Base-by-base conservation (phyloP, 2,113 vertebrate genomes). In the Peromyscus leucopus region DNA sequence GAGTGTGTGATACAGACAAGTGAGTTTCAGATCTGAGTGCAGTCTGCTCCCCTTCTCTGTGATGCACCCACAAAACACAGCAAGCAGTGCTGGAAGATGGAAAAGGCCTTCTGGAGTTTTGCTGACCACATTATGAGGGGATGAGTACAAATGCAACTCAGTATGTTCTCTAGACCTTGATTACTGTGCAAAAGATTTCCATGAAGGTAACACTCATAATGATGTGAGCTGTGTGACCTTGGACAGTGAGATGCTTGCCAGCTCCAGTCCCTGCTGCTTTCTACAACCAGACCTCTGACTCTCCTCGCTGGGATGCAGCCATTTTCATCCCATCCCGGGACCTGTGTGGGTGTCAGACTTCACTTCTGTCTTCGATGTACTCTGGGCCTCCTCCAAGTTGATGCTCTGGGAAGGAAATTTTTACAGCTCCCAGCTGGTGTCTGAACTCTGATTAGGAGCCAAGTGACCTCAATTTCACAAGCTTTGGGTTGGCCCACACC, bases 371-470 rank as follows among this genome's bases (percentile, higher is more conserved):
- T 63, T 48, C 21, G 1, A 9, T 4, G 3, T 12, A 69, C 72
- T 92, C 94, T 84, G 89, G 94, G 72, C 16, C 26, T 91, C 86
- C 33, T 80, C 55, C 7, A 0, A 55, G 79, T 48, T 96, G 22
- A 89, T 19, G 61, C 12, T 78, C 89, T 28, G 85, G 36, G 46
- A 90, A 86, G 11, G 24, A 93, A 90, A 76, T 82, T 39, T 72
- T 96, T 28, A 55, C 7, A 80, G 91, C 57, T 98, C 82, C 72
- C 86, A 78, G 96, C 90, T 88, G 19, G 61, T 15, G 21, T 46
- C 85, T 97, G 97, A 96, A 86, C 97, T 95, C 74, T 76, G 97
- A 85, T 84, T 26, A 92, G 96, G 88, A 83, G 89, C 76, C 10
- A 90, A 46, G 59, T 22, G 88, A 97, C 97, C 97, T 93, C 75